phyloP scores from a whole-genome alignment of 2,797 vertebrate genomes.

The Microctenopoma lineatum region DNA sequence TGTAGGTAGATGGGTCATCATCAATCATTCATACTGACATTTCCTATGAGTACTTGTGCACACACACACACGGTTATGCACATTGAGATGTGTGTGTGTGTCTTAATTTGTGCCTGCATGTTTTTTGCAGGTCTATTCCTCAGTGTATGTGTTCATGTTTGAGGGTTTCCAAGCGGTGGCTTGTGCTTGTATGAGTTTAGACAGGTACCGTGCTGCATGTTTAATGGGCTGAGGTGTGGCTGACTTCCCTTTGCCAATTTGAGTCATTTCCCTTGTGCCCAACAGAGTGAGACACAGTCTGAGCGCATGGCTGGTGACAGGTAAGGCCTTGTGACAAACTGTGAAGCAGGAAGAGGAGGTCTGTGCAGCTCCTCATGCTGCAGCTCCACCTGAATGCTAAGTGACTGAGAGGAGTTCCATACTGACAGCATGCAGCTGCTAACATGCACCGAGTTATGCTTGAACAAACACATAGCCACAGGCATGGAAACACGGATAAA shows the following conservation, averaged over 20 bases:
- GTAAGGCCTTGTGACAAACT: conserved; percentile 52
- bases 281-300: conserved; percentile 50
- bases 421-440: conserved; percentile 50
- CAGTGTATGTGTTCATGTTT: neutral
- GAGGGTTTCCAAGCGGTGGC: neutral
- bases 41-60: conserved; percentile 56
- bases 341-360: conserved; percentile 51
- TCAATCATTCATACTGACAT: conserved; percentile 78
- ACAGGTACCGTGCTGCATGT: conserved; percentile 54
- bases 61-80: conserved; percentile 5
- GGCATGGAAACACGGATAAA: conserved; percentile 6
- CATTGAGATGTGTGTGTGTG: conserved; percentile 4
- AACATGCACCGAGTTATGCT: conserved; percentile 10
- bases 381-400: conserved; percentile 55
- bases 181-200: conserved; percentile 10
- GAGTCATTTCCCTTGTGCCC: conserved; percentile 49
- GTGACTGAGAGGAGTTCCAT: conserved; percentile 36
- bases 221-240: conserved; percentile 60
- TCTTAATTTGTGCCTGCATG: neutral
- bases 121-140: neutral
- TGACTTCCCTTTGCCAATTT: conserved; percentile 52
- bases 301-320: conserved; percentile 49
- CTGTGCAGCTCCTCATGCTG: conserved; percentile 46
- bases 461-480: conserved; percentile 26
- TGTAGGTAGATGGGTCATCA: conserved; percentile 52